Evolutionary conservation across 1,140 invertebrate genomes (phyloP), one percentile per base, ranked within the genome.

Genomic region (Halesus radiatus): DNA sequence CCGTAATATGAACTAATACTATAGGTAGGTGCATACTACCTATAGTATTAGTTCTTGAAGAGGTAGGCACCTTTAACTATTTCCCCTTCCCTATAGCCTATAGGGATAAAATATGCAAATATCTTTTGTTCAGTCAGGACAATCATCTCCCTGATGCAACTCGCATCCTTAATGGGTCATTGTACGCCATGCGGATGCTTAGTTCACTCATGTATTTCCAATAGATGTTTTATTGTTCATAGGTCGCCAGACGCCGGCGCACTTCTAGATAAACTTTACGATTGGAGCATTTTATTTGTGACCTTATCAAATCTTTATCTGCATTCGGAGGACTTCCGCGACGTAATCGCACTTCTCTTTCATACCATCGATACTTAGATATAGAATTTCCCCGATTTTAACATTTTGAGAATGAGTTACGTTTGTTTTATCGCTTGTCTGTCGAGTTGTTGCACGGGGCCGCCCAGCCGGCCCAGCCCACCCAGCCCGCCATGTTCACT

Each of bases 211-310:
- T 50, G 54, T 32, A 64, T 0, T 68, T 68, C 45, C 16, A 22
- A 53, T 37, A 45, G 2, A 66, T 66, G 23, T 66, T 66, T 66
- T 66, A 1, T 66, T 32, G 53, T 54, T 58, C 74, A 76, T 58
- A 76, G 74, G 54, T 76, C 74, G 50, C 56, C 74, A 76, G 74
- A 52, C 56, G 74, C 74, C 74, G 56, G 74, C 74, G 37, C 58
- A 53, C 68, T 68, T 72, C 26, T 22, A 62, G 56, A 76, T 64
- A 76, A 64, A 52, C 45, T 22, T 23, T 26, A 29, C 5, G 50
- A 72, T 72, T 72, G 23, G 23, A 72, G 54, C 22, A 16, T 23
- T 53, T 22, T 20, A 72, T 52, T 72, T 23, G 15, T 68, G 64
- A 68, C 64, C 64, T 68, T 68, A 68, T 68, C 64, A 68, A 50